Conservation (phyloP, 2,113 vertebrate genomes). For the Talpa occidentalis region DNA sequence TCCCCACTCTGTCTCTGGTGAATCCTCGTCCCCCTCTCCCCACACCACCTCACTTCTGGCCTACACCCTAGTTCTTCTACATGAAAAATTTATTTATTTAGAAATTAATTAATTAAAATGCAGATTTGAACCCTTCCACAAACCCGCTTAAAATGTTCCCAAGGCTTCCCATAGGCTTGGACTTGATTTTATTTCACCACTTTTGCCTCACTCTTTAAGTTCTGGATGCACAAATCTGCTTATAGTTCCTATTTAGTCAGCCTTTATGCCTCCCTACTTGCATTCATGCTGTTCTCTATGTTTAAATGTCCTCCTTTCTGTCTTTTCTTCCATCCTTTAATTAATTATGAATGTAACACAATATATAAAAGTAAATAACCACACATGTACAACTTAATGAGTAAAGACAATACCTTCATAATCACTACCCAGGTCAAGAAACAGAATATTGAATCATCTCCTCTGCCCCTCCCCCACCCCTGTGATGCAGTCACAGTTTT, state of each 20-base stretch:
- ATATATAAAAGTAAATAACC: not conserved
- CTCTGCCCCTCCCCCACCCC: not conserved
- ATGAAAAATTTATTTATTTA: too few relatives aligned
- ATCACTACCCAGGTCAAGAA: not conserved
- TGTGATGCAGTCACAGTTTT: not conserved
- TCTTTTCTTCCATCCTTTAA: not conserved
- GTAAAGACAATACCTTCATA: not conserved
- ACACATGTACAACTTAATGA: not conserved
- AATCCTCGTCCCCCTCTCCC: too few relatives aligned
- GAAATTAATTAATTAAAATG: too few relatives aligned
- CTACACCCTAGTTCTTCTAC: too few relatives aligned
- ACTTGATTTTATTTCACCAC: not conserved
- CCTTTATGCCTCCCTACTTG: not conserved
- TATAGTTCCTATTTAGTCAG: not conserved
- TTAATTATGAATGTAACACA: conserved; percentile 43
- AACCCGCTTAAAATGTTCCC: not conserved
- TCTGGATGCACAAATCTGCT: not conserved
- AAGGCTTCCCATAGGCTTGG: not conserved
- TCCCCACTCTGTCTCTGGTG: too few relatives aligned
- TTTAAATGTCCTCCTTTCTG: not conserved
- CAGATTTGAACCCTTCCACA: not conserved
- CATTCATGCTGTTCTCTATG: conserved; percentile 1
- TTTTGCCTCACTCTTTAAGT: not conserved
- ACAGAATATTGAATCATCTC: not conserved
- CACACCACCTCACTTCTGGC: too few relatives aligned